Evolutionary conservation across 2,888 invertebrate genomes (phyloP).

Genomic region (Eutolmus rufibarbis): DNA sequence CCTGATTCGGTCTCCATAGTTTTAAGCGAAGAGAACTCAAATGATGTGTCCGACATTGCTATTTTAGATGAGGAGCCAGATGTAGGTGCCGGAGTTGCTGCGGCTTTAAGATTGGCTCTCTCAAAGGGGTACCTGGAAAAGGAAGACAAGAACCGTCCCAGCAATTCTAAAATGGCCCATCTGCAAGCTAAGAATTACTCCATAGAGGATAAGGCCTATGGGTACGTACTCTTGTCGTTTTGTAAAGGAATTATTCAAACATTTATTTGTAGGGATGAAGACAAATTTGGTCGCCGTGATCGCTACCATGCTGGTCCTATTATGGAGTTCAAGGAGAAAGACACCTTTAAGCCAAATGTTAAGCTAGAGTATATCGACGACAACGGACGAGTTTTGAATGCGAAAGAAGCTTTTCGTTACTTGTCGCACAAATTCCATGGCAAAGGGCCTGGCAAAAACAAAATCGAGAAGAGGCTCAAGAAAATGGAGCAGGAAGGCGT

Average conservation of each 20-base stretch:
- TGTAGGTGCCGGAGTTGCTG: constrained; percentile 89
- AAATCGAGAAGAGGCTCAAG: constrained; percentile 94
- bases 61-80: constrained; percentile 90
- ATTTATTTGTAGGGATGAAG: constrained; percentile 72
- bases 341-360: constrained; percentile 88
- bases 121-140: constrained; percentile 94
- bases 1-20: constrained; percentile 63
- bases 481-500: constrained; percentile 93
- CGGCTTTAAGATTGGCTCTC: constrained; percentile 87
- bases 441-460: constrained; percentile 98
- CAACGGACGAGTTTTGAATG: constrained; percentile 87
- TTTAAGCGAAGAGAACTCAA: constrained; percentile 62
- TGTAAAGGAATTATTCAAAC: constrained; percentile 15
- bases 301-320: constrained; percentile 81
- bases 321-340: constrained; percentile 91
- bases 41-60: constrained; percentile 61
- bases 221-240: constrained; percentile 60
- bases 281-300: constrained; percentile 78
- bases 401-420: constrained; percentile 97
- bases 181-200: constrained; percentile 81
- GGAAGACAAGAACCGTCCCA: constrained; percentile 76
- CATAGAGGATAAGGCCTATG: constrained; percentile 79
- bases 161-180: constrained; percentile 76
- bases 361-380: constrained; percentile 98
- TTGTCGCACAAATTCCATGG: constrained; percentile 99